Percentiles rank a stretch among this genome's conserved stretches.
Conservation (phyloP, 2,113 vertebrate genomes). For the Diphyllodes magnificus region DNA sequence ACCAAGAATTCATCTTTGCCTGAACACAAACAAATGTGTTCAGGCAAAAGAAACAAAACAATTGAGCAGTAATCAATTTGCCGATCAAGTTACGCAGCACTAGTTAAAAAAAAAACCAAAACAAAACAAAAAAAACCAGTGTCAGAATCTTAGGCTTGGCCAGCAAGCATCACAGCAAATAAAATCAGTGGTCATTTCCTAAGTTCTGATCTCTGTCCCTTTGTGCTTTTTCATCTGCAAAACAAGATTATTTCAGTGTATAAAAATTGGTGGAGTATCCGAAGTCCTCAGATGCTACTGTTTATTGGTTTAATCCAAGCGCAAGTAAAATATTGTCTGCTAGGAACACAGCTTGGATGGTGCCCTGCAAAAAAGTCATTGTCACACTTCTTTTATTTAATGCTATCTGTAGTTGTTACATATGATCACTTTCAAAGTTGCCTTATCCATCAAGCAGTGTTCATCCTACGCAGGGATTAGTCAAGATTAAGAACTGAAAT, state of each 20-base stretch:
- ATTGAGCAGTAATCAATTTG: too few species aligned
- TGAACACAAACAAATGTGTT: not conserved
- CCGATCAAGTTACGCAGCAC: not conserved
- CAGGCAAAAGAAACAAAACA: too few species aligned
- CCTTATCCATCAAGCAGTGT: not conserved
- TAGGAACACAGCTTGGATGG: not conserved
- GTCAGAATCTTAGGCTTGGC: not conserved
- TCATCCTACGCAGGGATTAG: not conserved
- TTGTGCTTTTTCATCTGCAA: constrained; percentile 42
- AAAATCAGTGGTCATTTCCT: constrained; percentile 37
- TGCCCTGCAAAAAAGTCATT: not conserved
- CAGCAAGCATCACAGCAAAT: constrained; percentile 26
- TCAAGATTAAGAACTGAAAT: not conserved
- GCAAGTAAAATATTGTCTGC: not conserved
- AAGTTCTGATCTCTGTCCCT: constrained; percentile 22
- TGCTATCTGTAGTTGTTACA: not conserved
- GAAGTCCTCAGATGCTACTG: constrained; percentile 18
- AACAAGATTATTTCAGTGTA: constrained; percentile 24
- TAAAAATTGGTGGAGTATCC: not conserved
- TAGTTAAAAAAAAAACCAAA: not conserved
- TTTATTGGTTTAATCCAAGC: constrained; percentile 42
- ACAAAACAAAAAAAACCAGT: not conserved
- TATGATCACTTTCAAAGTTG: not conserved
- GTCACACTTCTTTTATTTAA: not conserved
- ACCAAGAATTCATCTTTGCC: not conserved